Evolutionary conservation across 2,797 vertebrate species (phyloP), one percentile per base, ranked within the genome.

Genomic region (Gallinago stenura): DNA sequence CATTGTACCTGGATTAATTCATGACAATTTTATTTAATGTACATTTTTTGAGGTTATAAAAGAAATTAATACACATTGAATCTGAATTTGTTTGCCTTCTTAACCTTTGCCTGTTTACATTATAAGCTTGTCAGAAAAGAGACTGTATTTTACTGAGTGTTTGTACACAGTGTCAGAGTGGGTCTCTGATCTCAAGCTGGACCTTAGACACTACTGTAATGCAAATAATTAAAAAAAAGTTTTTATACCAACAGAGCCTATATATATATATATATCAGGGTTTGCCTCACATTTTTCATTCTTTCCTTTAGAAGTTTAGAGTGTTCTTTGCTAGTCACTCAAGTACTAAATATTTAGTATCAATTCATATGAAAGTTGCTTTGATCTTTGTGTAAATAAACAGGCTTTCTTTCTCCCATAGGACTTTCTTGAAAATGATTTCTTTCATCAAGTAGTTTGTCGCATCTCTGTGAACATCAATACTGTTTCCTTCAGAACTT

Each of bases 401-500:
- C 92, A 97, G 89, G 69, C 87, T 91, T 73, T 91, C 78, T 97
- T 97, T 97, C 95, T 97, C 94, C 95, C 87, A 78, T 73, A 96
- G 87, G 92, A 91, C 77, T 97, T 97, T 95, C 94, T 94, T 91
- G 95, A 97, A 97, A 97, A 95, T 96, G 2, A 94, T 96, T 98
- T 98, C 97, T 98, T 98, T 98, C 98, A 98, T 98, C 98, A 97
- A 94, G 88, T 95, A 95, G 94, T 97, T 98, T 98, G 97, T 96
- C 61, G 73, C 88, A 92, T 97, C 93, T 93, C 93, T 94, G 79
- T 95, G 95, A 98, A 98, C 97, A 97, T 97, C 97, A 98, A 76
- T 97, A 94, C 97, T 90, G 69, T 96, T 97, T 97, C 91, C 96
- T 96, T 96, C 87, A 94, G 92, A 97, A 97, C 97, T 98, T 98